Evolutionary conservation across 1,140 invertebrate genomes (phyloP), one percentile per base, ranked within the genome.

Genomic region (Drosophila funebris): DNA sequence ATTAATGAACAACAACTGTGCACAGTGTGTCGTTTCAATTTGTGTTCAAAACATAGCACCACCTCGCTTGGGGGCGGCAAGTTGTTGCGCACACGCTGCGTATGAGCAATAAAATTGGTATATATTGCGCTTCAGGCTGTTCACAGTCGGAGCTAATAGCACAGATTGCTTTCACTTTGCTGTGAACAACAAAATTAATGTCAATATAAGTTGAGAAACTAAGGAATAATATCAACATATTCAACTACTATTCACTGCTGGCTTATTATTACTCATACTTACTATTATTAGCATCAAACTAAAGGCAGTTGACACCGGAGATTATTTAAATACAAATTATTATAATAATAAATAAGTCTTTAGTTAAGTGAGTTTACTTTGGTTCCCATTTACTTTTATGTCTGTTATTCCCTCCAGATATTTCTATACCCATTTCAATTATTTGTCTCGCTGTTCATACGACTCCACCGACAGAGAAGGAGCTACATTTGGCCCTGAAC

Each of bases 71-170:
- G 11, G 9, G 20, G 22, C 2, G 8, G 27, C 50, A 11, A 11
- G 27, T 7, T 54, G 41, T 4, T n/a, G 11, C 16, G 43, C 20
- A 54, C 11, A 36, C 64, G 48, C 16, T 61, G 77, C 77, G 76
- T 79, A 75, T 79, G 60, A 44, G 56, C 41, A 61, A 54, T 64
- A 37, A 31, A 44, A 52, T n/a, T 18, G 14, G 8, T 18, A 7
- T 2, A 52, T 18, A 52, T 52, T 52, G 29, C 29, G 16, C 29
- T 33, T 31, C 48, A 52, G 14, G 39, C n/a, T 43, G 37, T 16
- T 24, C 2, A 8, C 41, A 22, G 18, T 44, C 18, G 8, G 9
- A 22, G n/a, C n/a, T n/a, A 9, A 20, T 22, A 43, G 11, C 41
- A 43, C 18, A 43, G 41, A 43, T 22, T 43, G 41, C 9, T 22